Evolutionary conservation across 2,113 vertebrate genomes (phyloP).

Genomic region (Acanthisitta chloris): DNA sequence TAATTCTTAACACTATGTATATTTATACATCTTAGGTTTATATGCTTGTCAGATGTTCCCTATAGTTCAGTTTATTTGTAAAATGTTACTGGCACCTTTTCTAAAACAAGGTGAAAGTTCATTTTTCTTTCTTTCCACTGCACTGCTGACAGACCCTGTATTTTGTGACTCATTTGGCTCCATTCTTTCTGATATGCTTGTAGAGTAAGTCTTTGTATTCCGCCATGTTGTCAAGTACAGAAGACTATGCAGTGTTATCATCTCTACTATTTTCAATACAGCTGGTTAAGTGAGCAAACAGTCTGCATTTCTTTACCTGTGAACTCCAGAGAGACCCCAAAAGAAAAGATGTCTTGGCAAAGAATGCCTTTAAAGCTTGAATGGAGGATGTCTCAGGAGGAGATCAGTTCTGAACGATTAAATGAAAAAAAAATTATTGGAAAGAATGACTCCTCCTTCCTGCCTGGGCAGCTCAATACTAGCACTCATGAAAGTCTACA

Average conservation of each 20-base stretch:
- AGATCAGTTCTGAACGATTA: background rate
- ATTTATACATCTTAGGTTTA: background rate
- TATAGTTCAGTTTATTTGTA: background rate
- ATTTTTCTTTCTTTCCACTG: constrained; percentile 39
- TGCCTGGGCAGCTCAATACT: background rate
- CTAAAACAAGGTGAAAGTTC: background rate
- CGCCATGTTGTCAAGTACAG: background rate
- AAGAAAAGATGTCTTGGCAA: background rate
- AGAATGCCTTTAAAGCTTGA: background rate
- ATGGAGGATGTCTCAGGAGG: background rate
- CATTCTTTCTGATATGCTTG: constrained; percentile 9
- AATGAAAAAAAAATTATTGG: background rate
- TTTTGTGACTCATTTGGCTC: constrained; percentile 42
- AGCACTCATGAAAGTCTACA: background rate
- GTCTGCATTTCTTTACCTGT: background rate
- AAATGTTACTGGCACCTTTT: background rate
- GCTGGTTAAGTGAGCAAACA: background rate
- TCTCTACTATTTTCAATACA: constrained; percentile 10
- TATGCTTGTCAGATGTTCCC: background rate
- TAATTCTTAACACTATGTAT: background rate
- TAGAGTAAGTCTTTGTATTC: constrained; percentile 14
- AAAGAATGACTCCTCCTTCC: background rate
- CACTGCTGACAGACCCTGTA: background rate
- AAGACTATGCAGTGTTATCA: background rate
- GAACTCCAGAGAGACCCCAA: background rate